These are phyloP conservation scores for Nannospalax galili DNA, from an alignment of 2,113 vertebrate genomes.

Conservation along the genomic window DNA sequence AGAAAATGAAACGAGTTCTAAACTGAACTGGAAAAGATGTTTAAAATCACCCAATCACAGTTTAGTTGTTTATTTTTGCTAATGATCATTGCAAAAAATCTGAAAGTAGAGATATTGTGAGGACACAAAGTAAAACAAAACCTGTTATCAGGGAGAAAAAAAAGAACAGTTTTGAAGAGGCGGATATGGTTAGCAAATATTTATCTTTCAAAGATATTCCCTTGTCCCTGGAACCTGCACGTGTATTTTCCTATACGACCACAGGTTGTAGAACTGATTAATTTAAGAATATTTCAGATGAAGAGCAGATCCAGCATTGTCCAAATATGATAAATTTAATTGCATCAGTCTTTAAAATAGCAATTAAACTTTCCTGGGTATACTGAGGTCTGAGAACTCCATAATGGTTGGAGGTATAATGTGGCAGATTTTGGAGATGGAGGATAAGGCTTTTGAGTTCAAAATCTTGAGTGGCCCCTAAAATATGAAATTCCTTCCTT, in stretches of 20 bases:
- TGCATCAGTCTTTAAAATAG: neutral
- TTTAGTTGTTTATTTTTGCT: constrained; percentile 53
- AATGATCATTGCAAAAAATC: constrained; percentile 1
- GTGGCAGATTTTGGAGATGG: neutral
- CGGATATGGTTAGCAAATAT: neutral
- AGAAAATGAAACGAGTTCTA: constrained; percentile 44
- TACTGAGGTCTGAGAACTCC: neutral
- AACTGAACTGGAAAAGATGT: neutral
- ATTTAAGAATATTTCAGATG: neutral
- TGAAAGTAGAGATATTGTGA: neutral
- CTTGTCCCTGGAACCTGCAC: neutral
- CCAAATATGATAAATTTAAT: neutral
- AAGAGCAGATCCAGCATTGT: neutral
- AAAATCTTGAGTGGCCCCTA: too few species aligned
- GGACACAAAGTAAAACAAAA: neutral
- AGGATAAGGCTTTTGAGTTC: neutral
- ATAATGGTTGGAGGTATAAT: neutral
- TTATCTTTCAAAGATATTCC: neutral
- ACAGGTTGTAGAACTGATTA: neutral
- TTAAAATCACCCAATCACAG: constrained; percentile 30
- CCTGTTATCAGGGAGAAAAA: neutral
- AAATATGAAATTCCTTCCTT: neutral
- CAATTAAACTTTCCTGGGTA: neutral
- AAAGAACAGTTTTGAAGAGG: neutral
- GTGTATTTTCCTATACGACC: neutral